These are phyloP conservation scores for Synanceia verrucosa DNA, from an alignment of 2,797 vertebrate genomes.

Conservation along the genomic window DNA sequence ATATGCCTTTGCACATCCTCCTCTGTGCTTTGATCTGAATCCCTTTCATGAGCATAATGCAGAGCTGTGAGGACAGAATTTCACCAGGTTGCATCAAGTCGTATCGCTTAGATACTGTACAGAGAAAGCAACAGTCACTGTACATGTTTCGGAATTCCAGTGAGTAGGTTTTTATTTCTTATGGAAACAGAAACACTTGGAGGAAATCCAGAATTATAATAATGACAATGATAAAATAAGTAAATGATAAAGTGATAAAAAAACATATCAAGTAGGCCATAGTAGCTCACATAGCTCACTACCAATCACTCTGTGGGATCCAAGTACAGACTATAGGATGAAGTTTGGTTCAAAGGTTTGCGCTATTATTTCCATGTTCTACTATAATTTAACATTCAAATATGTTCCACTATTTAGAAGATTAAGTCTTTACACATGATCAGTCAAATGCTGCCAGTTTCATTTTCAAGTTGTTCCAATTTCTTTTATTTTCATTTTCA, in stretches of 20 bases:
- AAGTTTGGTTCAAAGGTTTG: neutral
- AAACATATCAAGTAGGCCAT: too few relatives aligned
- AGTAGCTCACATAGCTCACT: too few relatives aligned
- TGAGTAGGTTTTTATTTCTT: neutral
- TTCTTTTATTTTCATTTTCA: neutral
- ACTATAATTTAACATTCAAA: neutral
- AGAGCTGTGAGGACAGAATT: conserved; percentile 36
- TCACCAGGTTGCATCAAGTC: conserved; percentile 65
- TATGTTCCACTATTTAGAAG: neutral
- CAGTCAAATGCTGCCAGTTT: neutral
- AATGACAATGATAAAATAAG: neutral
- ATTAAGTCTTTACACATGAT: neutral
- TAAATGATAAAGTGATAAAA: neutral
- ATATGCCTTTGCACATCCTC: conserved; percentile 15
- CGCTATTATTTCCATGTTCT: neutral
- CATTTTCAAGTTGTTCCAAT: neutral
- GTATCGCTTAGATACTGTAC: conserved; percentile 10
- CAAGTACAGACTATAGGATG: too few relatives aligned
- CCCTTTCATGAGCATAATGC: conserved; percentile 49
- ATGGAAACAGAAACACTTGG: neutral
- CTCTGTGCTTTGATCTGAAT: conserved; percentile 45
- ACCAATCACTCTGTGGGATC: too few relatives aligned
- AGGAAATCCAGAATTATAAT: neutral
- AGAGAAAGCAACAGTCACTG: conserved; percentile 13
- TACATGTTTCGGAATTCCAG: neutral